A percentile compares a stretch with the other conserved stretches of the same genome.
These are phyloP conservation scores for Pteria penguin DNA, from an alignment of 2,888 invertebrate genomes.

Conservation along the genomic window DNA sequence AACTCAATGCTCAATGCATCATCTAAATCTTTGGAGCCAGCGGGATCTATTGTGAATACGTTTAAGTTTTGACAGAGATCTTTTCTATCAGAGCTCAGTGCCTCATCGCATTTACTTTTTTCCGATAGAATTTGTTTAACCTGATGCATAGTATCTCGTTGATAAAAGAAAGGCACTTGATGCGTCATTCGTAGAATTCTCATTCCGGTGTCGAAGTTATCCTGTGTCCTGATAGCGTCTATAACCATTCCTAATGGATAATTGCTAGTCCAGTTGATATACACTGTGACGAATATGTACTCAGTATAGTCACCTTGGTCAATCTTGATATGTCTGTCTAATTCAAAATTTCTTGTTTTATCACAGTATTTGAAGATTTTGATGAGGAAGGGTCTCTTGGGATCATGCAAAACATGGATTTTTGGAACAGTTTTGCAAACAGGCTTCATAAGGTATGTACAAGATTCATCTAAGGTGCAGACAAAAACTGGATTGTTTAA, in stretches of 20 bases:
- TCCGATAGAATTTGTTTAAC: neutral
- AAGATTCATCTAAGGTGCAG: slow-evolving; percentile 52
- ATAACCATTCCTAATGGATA: slow-evolving; percentile 46
- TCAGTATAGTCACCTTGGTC: slow-evolving; percentile 17
- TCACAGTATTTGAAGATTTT: slow-evolving; percentile 34
- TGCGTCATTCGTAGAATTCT: slow-evolving; percentile 38
- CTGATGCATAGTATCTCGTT: slow-evolving; percentile 26
- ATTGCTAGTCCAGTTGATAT: slow-evolving; percentile 32
- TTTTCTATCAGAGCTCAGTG: neutral
- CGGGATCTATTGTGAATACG: slow-evolving; percentile 57
- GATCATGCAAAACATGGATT: slow-evolving; percentile 35
- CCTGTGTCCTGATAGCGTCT: slow-evolving; percentile 11
- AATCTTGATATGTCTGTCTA: slow-evolving; percentile 11
- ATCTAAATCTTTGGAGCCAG: slow-evolving; percentile 50
- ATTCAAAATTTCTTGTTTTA: neutral
- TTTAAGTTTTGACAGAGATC: slow-evolving; percentile 3
- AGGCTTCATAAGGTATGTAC: slow-evolving; percentile 45
- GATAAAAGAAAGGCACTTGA: slow-evolving; percentile 41
- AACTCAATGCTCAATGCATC: slow-evolving; percentile 52
- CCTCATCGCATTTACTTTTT: slow-evolving; percentile 36
- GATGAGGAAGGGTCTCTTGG: slow-evolving; percentile 13
- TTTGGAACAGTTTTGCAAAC: slow-evolving; percentile 53
- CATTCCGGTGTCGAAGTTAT: slow-evolving; percentile 23
- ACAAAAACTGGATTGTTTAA: slow-evolving; percentile 52
- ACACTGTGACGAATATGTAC: slow-evolving; percentile 39